Conservation (phyloP, 2,888 invertebrate genomes). For the Julus scandinavius region DNA sequence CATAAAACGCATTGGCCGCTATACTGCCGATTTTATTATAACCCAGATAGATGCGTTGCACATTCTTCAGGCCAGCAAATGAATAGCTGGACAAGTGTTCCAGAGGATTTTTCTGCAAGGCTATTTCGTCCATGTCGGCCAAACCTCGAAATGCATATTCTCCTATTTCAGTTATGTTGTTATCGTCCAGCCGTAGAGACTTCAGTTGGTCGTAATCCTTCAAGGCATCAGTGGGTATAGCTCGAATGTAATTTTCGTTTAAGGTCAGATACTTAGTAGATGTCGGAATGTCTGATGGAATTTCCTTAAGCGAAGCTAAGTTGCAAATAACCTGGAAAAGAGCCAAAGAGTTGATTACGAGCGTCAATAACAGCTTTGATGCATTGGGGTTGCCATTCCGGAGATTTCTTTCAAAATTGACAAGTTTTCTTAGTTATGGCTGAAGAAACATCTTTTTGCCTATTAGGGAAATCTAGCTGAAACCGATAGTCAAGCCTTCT, state of each 20-base stretch:
- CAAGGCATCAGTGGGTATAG: conserved; percentile 85
- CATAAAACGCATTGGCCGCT: conserved; percentile 81
- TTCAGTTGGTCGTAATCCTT: conserved; percentile 81
- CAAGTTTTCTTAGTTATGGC: neutral
- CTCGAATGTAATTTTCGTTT: conserved; percentile 84
- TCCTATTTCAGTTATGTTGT: conserved; percentile 84
- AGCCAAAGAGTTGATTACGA: neutral
- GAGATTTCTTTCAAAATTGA: neutral
- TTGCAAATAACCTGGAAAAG: conserved; percentile 83
- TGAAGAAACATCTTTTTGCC: neutral
- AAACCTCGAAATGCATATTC: conserved; percentile 87
- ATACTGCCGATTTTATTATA: conserved; percentile 68
- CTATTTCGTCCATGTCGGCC: conserved; percentile 74
- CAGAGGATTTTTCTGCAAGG: conserved; percentile 87
- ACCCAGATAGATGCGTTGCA: conserved; percentile 70
- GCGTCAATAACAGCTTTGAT: neutral
- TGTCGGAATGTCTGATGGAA: conserved; percentile 77
- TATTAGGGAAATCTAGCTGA: neutral
- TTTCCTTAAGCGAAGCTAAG: conserved; percentile 82
- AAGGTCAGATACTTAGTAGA: conserved; percentile 86
- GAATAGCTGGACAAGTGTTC: conserved; percentile 83
- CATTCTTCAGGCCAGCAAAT: conserved; percentile 84
- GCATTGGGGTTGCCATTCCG: neutral
- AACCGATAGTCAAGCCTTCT: neutral
- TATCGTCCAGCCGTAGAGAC: conserved; percentile 85